Percentiles rank a stretch among this genome's conserved stretches.
Evolutionary conservation across 2,113 vertebrate species (phyloP).

Genomic region (Callipepla californica): DNA sequence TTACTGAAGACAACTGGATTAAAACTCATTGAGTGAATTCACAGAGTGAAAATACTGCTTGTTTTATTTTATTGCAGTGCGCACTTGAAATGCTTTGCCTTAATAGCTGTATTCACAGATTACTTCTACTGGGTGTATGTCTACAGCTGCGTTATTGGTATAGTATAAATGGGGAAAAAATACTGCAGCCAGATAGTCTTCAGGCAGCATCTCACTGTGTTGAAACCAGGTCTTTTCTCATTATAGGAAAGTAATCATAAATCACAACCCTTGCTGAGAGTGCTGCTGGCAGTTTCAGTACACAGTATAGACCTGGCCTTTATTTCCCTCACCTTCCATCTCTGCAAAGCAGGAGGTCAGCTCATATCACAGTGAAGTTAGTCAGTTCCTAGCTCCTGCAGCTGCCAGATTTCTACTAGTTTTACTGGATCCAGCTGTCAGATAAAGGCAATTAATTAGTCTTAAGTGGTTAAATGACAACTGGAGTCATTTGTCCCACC

Average conservation of each 20-base stretch:
- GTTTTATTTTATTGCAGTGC: background rate
- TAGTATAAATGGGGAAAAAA: background rate
- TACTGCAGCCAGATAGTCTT: background rate
- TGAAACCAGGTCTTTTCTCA: background rate
- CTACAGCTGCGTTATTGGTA: rapidly evolving
- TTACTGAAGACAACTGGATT: background rate
- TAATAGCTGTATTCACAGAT: background rate
- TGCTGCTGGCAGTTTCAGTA: background rate
- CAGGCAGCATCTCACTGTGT: background rate
- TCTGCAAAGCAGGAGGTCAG: background rate
- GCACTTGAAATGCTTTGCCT: background rate
- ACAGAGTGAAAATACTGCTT: background rate
- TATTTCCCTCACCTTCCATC: rapidly evolving
- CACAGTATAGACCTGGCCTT: background rate
- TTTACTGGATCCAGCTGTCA: constrained; percentile 42
- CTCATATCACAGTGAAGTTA: background rate
- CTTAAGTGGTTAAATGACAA: constrained; percentile 55
- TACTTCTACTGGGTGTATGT: background rate
- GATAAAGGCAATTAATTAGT: constrained; percentile 55
- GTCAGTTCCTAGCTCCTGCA: background rate
- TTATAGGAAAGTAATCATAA: background rate
- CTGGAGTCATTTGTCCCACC: background rate
- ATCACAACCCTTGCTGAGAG: background rate
- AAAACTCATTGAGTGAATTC: background rate
- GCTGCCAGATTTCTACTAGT: constrained; percentile 27